phyloP scores from a whole-genome alignment of 2,113 vertebrate genomes.

The Nibea albiflora region DNA sequence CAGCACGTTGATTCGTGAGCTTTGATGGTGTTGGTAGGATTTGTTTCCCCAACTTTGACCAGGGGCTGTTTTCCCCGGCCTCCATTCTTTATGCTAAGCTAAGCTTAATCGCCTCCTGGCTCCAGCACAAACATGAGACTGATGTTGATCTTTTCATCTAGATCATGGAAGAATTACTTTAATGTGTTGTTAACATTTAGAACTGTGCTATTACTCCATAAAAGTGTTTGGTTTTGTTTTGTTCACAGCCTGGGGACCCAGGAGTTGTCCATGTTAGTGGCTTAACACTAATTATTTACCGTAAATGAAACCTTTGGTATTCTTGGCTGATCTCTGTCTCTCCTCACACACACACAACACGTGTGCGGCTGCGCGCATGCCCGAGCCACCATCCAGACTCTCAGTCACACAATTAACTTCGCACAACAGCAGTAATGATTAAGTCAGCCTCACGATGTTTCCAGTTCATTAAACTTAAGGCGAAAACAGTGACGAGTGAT shows the following conservation, averaged over 20 bases:
- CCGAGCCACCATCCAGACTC: constrained; percentile 8
- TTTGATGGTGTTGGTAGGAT: neutral
- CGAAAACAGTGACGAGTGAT: constrained; percentile 27
- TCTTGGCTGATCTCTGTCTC: neutral
- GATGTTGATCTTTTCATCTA: neutral
- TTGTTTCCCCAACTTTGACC: neutral
- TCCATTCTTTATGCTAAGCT: too few species aligned
- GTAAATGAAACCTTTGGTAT: neutral
- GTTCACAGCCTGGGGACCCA: neutral
- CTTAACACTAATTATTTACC: neutral
- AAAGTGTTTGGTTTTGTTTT: neutral
- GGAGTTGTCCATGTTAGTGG: neutral
- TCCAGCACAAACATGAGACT: neutral
- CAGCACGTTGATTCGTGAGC: too few species aligned
- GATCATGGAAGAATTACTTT: too few species aligned
- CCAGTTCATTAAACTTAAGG: constrained; percentile 39
- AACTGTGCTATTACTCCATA: neutral
- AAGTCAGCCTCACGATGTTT: constrained; percentile 36
- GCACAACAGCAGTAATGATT: constrained; percentile 34
- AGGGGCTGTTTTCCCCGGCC: neutral
- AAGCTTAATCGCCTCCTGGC: too few species aligned
- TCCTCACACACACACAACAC: neutral
- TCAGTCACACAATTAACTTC: constrained; percentile 29
- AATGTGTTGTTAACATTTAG: neutral
- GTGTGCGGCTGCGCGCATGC: neutral